Conservation (phyloP, 2,888 invertebrate species). For the Troides helena region DNA sequence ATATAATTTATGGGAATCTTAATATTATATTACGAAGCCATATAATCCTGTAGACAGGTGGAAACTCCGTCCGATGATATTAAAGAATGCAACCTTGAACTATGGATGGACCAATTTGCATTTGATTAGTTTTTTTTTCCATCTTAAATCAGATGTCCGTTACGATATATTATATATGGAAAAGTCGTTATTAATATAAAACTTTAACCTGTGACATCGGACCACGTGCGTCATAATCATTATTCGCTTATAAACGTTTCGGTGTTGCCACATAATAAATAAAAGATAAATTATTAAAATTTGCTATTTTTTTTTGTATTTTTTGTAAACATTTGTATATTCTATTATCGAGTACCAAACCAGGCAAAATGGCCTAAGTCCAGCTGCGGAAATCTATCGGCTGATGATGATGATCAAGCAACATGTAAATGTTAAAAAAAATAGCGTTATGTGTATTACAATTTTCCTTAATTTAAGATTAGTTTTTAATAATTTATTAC, state of each 20-base stretch:
- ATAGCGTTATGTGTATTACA: too few species aligned
- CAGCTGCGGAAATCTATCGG: too few species aligned
- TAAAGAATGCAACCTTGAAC: constrained; percentile 25
- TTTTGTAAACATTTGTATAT: too few species aligned
- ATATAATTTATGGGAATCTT: background rate
- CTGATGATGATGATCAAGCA: too few species aligned
- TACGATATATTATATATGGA: constrained; percentile 4
- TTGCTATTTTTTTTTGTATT: too few species aligned
- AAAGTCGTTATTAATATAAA: constrained; percentile 5
- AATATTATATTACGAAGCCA: background rate
- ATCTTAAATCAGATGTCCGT: constrained; percentile 11
- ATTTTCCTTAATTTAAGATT: too few species aligned
- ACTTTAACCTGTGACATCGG: constrained; percentile 9
- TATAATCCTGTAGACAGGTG: constrained; percentile 3
- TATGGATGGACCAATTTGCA: constrained; percentile 13
- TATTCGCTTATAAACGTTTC: background rate
- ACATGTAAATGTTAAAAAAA: too few species aligned
- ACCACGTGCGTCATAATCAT: background rate
- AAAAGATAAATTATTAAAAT: too few species aligned
- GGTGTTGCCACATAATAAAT: background rate
- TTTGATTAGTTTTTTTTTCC: constrained; percentile 11
- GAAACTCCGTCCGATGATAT: constrained; percentile 7
- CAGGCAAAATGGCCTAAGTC: too few species aligned
- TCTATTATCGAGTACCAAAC: too few species aligned
- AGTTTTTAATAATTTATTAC: too few species aligned